Evolutionary conservation across 2,888 invertebrate species (phyloP).

Genomic region (Hypolimnas misippus): DNA sequence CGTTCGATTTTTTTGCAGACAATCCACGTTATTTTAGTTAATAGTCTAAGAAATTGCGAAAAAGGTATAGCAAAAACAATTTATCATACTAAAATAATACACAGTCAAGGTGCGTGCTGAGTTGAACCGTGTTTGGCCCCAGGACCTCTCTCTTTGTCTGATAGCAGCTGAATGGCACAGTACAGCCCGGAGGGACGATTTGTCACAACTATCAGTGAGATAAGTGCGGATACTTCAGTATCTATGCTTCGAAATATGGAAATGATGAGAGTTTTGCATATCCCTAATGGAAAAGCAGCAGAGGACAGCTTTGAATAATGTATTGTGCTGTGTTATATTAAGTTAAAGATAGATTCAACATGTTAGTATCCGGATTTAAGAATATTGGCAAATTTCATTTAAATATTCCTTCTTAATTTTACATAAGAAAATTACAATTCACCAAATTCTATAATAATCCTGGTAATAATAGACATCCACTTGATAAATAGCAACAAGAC

Average conservation of each 20-base stretch:
- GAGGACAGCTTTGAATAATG: conserved; percentile 35
- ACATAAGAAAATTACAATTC: too few species aligned
- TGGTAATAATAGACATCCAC: neutral
- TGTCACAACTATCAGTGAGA: conserved; percentile 61
- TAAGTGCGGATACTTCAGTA: conserved; percentile 38
- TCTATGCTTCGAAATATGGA: conserved; percentile 38
- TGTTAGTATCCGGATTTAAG: neutral
- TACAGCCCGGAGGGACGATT: conserved; percentile 54
- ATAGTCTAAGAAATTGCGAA: neutral
- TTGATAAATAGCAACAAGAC: too few species aligned
- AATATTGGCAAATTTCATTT: too few species aligned
- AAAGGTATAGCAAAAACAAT: neutral
- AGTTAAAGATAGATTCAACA: neutral
- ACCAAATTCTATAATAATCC: too few species aligned
- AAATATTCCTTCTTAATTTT: too few species aligned
- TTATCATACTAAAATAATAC: conserved; percentile 9
- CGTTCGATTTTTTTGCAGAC: too few species aligned
- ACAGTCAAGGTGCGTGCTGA: conserved; percentile 31
- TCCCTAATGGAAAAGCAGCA: conserved; percentile 32
- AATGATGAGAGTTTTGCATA: conserved; percentile 38
- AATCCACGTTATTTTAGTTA: neutral
- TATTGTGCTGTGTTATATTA: conserved; percentile 14
- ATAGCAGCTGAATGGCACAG: conserved; percentile 30
- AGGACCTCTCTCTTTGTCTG: conserved; percentile 55
- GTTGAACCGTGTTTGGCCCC: conserved; percentile 65